Base-by-base conservation (phyloP, 2,113 vertebrate genomes). In the Setophaga petechia region DNA sequence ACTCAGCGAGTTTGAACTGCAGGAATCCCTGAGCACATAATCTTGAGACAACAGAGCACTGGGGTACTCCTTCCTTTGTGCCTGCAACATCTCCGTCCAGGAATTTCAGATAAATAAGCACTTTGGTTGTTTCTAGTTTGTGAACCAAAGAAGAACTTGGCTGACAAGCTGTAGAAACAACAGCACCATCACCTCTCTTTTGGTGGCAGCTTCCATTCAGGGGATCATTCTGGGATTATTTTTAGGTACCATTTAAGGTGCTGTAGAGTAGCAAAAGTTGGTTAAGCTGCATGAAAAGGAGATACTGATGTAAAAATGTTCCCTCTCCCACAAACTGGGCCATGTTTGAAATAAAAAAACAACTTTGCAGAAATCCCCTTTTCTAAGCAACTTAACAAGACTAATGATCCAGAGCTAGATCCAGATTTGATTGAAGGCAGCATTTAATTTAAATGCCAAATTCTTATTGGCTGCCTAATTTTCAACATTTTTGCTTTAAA, bases 71-170 rank as follows among this genome's bases (percentile, higher is more conserved):
- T 55, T 73, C 69, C 83, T 71, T 22, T 79, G 35, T 39, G 62
- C 47, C 79, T 83, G 43, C n/a, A 58, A 21, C n/a, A 30, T 72
- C 75, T 78, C 66, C 37, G 14, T 21, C 73, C 21, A 44, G 71
- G 62, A 88, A 85, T 67, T 71, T 62, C 52, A 75, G 57, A 63
- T 71, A 78, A 90, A 90, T 27, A 88, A 84, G 25, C 35, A 65
- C 39, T 89, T 27, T 65, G 2, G 8, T 22, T 66, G 24, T 73
- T 65, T 77, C 41, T 39, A 47, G 23, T 65, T 59, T 57, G 7
- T 30, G 54, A 76, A 30, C 35, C 22, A 72, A 79, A 65, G 14
- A 76, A 86, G 15, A 76, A 49, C 19, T 35, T 24, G 20, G 23
- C 59, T 80, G 44, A 62, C 21, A 54, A 91, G 54, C 19, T 49